Percentiles rank a stretch among this genome's conserved stretches.
These are phyloP conservation scores for Laticauda laticaudata DNA, from an alignment of 2,113 vertebrate species.

Conservation along the genomic window DNA sequence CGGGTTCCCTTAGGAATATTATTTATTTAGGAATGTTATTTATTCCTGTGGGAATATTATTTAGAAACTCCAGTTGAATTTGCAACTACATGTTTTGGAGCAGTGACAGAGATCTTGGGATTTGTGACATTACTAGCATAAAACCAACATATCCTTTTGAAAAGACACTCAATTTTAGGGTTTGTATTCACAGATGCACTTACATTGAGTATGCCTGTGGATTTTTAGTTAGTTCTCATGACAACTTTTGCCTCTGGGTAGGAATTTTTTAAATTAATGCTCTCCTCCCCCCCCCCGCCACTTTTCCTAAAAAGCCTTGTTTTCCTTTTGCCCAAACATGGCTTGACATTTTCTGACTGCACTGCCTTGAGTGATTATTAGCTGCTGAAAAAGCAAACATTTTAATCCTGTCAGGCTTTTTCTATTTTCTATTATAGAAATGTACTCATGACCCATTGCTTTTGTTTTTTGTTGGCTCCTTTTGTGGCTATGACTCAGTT, in stretches of 20 bases:
- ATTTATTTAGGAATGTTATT: not conserved
- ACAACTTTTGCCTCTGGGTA: not conserved
- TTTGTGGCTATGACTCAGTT: not conserved
- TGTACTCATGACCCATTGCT: not conserved
- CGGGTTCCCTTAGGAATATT: not conserved
- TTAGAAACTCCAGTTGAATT: not conserved
- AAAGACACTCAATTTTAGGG: not conserved
- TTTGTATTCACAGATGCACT: not conserved
- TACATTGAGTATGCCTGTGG: not conserved
- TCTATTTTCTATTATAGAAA: not conserved
- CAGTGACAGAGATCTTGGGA: not conserved
- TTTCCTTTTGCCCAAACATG: not conserved
- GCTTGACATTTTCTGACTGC: not conserved
- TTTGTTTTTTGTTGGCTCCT: not conserved
- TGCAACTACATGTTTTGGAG: not conserved
- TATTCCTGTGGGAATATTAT: not conserved
- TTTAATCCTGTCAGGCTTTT: not conserved
- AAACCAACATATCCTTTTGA: not conserved
- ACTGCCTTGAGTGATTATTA: not conserved
- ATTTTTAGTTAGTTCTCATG: not conserved
- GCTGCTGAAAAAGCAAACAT: not conserved
- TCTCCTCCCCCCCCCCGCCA: accelerated
- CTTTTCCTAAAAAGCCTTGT: not conserved
- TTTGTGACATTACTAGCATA: not conserved
- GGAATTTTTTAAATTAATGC: not conserved